These are phyloP conservation scores for Xenopus borealis DNA, from an alignment of 2,113 vertebrate genomes.

Conservation along the genomic window DNA sequence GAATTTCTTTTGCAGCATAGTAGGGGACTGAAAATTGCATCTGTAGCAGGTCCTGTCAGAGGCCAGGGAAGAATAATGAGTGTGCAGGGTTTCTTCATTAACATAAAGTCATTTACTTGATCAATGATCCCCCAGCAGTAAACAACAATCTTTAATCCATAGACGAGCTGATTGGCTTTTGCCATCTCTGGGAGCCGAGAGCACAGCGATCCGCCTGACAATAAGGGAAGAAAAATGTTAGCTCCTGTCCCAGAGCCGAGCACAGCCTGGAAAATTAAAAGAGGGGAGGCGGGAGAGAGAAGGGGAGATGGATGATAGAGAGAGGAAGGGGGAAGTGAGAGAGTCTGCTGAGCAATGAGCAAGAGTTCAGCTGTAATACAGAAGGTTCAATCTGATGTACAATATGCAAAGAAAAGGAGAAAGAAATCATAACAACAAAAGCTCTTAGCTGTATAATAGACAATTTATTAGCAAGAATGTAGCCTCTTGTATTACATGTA, in stretches of 20 bases:
- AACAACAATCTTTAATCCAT: conserved; percentile 55
- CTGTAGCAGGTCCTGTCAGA: conserved; percentile 46
- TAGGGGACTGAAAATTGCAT: conserved; percentile 11
- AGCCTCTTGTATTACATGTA: background rate
- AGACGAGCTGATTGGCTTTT: conserved; percentile 47
- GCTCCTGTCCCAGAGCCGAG: conserved; percentile 49
- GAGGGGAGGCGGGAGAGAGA: conserved; percentile 1
- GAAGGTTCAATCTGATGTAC: background rate
- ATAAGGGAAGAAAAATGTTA: conserved; percentile 54
- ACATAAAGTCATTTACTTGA: conserved; percentile 53
- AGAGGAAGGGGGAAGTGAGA: background rate
- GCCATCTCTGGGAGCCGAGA: conserved; percentile 40
- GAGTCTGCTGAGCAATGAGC: background rate
- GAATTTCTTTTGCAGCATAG: conserved; percentile 8
- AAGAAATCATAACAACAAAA: background rate
- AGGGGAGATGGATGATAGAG: background rate
- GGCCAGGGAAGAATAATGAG: conserved; percentile 47
- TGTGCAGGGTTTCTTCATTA: conserved; percentile 48
- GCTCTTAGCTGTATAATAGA: background rate
- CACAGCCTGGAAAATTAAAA: conserved; percentile 53
- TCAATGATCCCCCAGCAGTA: conserved; percentile 52
- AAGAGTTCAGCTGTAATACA: conserved; percentile 27
- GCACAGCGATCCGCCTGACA: conserved; percentile 45
- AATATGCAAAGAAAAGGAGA: background rate
- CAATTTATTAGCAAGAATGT: too few relatives aligned